Evolutionary conservation across 2,888 invertebrate genomes (phyloP).

Genomic region (Ormyrus thymus): DNA sequence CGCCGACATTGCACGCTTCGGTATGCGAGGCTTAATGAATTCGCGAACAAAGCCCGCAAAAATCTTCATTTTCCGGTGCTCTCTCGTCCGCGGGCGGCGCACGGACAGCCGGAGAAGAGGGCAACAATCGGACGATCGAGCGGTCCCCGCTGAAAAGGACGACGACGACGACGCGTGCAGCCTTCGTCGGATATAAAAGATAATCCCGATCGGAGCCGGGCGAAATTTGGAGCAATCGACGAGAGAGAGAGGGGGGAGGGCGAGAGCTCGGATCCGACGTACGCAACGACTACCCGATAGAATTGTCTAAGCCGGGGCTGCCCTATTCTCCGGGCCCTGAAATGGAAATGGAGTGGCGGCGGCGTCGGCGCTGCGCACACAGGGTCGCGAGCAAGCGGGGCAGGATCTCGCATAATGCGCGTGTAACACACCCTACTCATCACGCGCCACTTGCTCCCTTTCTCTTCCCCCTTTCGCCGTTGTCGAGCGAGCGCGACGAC

Average conservation of each 20-base stretch:
- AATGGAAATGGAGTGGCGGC: no score
- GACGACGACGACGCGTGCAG: no score
- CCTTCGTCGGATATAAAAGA: constrained; percentile 23
- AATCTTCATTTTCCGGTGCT: not conserved
- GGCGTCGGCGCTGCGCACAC: not conserved
- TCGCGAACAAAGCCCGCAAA: constrained; percentile 7
- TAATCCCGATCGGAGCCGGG: constrained; percentile 28
- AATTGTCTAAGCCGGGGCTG: constrained; percentile 62
- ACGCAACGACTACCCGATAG: constrained; percentile 67
- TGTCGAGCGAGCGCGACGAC: not conserved
- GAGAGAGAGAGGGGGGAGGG: not conserved
- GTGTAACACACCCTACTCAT: constrained; percentile 73
- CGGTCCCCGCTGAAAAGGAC: constrained; percentile 22
- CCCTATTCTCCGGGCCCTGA: constrained; percentile 44
- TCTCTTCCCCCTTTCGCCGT: no score
- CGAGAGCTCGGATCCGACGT: constrained; percentile 43
- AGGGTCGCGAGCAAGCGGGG: constrained; percentile 25
- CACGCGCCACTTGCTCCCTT: constrained; percentile 71
- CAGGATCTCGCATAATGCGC: constrained; percentile 60
- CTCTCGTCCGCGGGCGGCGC: not conserved
- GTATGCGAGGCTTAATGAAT: constrained; percentile 16
- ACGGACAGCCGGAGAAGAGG: not conserved
- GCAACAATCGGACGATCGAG: constrained; percentile 11
- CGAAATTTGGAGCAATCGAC: constrained; percentile 33
- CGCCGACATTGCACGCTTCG: not conserved